Evolutionary conservation across 2,797 vertebrate genomes (phyloP).

Genomic region (Chlorospingus semifuscus): DNA sequence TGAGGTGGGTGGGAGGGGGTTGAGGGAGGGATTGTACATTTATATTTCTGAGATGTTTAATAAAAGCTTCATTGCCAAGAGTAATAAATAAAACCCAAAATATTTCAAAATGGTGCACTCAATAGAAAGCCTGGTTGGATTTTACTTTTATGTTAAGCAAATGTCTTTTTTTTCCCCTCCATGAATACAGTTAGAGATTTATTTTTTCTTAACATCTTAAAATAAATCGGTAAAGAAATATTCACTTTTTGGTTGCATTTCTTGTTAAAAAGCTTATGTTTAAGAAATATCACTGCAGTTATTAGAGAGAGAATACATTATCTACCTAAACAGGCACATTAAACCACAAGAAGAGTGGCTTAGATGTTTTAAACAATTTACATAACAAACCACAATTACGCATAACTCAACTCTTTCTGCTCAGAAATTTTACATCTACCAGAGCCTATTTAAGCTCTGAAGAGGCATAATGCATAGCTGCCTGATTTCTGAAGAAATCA

Average conservation of each 20-base stretch:
- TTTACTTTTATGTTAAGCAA: background rate
- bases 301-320: background rate
- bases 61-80: background rate
- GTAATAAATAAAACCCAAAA: background rate
- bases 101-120: background rate
- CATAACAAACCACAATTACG: background rate
- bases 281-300: background rate
- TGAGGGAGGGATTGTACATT: background rate
- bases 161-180: background rate
- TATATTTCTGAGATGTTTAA: background rate
- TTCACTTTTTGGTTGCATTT: background rate
- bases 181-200: background rate
- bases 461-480: background rate
- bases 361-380: background rate
- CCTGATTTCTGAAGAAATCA: background rate
- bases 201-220: background rate
- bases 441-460: background rate
- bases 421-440: background rate
- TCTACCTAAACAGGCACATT: background rate
- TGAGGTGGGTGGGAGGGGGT: rapidly evolving
- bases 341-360: background rate
- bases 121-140: background rate
- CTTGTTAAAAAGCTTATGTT: background rate
- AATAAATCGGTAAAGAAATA: background rate
- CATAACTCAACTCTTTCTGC: background rate